Percentiles rank a stretch among this genome's conserved stretches.
These are phyloP conservation scores for Hetaerina titia DNA, from an alignment of 2,888 invertebrate species.

Conservation along the genomic window DNA sequence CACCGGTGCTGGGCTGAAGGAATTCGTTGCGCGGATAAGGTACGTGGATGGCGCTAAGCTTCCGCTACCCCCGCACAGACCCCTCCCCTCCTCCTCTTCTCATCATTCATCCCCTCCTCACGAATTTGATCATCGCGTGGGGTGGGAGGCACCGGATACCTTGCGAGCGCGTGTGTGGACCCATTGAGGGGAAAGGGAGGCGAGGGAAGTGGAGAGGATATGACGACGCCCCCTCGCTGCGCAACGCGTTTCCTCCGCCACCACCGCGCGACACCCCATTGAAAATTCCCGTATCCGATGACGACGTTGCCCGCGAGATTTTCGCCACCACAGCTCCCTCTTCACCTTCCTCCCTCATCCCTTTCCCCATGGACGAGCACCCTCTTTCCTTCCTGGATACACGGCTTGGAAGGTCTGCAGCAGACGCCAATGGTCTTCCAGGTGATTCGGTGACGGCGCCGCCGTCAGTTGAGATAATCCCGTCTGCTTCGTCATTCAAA, in stretches of 20 bases:
- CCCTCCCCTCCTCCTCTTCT: neutral
- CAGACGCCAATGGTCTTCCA: neutral
- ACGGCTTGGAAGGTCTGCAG: neutral
- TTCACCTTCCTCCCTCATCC: neutral
- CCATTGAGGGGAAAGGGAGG: too few relatives aligned
- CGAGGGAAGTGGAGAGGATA: neutral
- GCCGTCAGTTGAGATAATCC: neutral
- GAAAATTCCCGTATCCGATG: slow-evolving; percentile 7
- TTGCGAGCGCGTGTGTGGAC: neutral
- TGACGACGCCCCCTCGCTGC: neutral
- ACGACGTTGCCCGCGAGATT: neutral
- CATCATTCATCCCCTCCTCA: neutral
- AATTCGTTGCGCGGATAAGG: neutral
- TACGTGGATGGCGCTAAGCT: neutral
- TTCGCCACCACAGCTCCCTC: neutral
- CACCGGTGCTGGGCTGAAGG: neutral
- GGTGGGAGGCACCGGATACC: neutral
- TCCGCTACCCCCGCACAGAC: neutral
- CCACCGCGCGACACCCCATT: neutral
- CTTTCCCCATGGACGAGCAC: too few relatives aligned
- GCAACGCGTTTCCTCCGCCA: neutral
- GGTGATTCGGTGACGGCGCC: neutral
- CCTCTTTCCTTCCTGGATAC: neutral
- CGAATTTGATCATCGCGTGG: neutral
- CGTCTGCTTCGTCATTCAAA: neutral